phyloP scores from a whole-genome alignment of 2,888 invertebrate species.

The Pomacea canaliculata region DNA sequence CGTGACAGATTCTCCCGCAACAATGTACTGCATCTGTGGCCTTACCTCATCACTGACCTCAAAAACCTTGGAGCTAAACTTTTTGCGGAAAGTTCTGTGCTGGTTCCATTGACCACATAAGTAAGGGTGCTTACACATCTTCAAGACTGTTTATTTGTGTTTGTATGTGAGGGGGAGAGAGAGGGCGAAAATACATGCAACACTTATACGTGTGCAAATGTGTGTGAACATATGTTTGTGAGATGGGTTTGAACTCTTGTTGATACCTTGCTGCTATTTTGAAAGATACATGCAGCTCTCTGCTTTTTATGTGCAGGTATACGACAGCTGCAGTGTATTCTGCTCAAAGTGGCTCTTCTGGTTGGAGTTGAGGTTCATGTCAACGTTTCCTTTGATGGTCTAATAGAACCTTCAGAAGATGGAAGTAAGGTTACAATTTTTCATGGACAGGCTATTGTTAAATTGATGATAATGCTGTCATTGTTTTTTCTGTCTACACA shows the following conservation, averaged over 20 bases:
- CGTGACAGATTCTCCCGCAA: constrained; percentile 82
- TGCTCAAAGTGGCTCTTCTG: constrained; percentile 93
- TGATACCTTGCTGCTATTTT: neutral
- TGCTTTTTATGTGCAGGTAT: constrained; percentile 74
- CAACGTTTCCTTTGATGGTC: constrained; percentile 85
- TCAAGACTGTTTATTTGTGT: no score
- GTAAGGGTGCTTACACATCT: constrained; percentile 71
- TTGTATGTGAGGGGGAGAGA: neutral
- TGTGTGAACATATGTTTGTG: constrained; percentile 9
- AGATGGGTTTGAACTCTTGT: neutral
- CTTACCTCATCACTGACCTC: constrained; percentile 96
- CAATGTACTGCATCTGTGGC: constrained; percentile 98
- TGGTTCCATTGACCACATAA: constrained; percentile 97
- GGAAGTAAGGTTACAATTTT: constrained; percentile 63
- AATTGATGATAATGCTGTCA: no score
- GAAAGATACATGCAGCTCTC: neutral
- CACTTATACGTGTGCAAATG: neutral
- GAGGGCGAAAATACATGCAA: neutral
- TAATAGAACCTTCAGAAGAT: constrained; percentile 82
- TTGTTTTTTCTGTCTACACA: neutral
- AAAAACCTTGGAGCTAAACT: constrained; percentile 95
- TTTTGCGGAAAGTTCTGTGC: constrained; percentile 98
- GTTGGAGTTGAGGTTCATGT: constrained; percentile 96
- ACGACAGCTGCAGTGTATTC: constrained; percentile 93
- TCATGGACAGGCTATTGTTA: neutral